Percentiles rank a stretch among this genome's conserved stretches.
Conservation (phyloP, 2,797 vertebrate species). For the Denticeps clupeoides region DNA sequence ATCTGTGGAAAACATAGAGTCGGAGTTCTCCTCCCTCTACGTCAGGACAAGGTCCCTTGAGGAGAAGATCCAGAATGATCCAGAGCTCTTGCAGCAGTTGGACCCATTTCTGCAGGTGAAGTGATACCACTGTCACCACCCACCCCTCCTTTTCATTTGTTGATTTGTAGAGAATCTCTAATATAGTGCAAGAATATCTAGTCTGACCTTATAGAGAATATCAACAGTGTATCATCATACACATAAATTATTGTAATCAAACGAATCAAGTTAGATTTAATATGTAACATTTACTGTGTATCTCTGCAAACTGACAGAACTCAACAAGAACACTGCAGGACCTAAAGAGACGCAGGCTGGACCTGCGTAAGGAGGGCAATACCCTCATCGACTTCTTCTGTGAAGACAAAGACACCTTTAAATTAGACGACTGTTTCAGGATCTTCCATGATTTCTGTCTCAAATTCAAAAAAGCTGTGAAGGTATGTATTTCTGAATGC, state of each 20-base stretch:
- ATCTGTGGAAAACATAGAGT: constrained; percentile 81
- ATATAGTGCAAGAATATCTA: too few species aligned
- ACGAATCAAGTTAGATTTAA: too few species aligned
- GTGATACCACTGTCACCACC: neutral
- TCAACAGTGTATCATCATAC: too few species aligned
- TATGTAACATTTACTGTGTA: too few species aligned
- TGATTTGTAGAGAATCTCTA: too few species aligned
- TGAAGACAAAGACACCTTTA: constrained; percentile 95
- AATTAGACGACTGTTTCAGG: constrained; percentile 90
- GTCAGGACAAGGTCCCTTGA: constrained; percentile 74
- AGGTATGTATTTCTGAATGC: constrained; percentile 54
- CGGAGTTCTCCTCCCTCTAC: constrained; percentile 75
- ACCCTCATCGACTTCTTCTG: constrained; percentile 95
- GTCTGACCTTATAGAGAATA: too few species aligned
- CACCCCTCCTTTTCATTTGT: too few species aligned
- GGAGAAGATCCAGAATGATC: constrained; percentile 74
- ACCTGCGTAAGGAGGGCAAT: constrained; percentile 76
- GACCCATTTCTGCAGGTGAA: constrained; percentile 87
- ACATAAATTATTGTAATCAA: too few species aligned
- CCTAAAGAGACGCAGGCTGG: constrained; percentile 68
- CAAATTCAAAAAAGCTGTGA: constrained; percentile 90
- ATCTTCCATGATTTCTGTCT: constrained; percentile 94
- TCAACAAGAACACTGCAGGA: constrained; percentile 71
- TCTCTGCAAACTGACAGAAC: too few species aligned
- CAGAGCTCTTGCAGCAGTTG: constrained; percentile 75